phyloP scores from a whole-genome alignment of 2,888 invertebrate species.

The Urechis unicinctus region DNA sequence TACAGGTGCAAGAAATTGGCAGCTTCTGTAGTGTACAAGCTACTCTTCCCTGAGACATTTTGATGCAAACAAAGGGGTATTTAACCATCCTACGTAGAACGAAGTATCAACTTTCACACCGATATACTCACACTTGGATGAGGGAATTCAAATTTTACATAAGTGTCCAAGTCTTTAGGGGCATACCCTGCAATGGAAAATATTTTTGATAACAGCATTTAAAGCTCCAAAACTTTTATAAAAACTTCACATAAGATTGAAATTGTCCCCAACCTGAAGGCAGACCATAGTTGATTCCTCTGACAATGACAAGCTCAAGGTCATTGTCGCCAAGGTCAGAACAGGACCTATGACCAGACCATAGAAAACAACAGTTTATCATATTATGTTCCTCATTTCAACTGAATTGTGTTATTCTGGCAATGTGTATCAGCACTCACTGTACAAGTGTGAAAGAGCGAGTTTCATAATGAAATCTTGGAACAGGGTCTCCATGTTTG shows the following conservation, averaged over 20 bases:
- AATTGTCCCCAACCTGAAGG: conserved; percentile 37
- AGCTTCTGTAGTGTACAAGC: too few relatives aligned
- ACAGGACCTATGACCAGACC: conserved; percentile 67
- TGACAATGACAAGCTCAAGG: conserved; percentile 74
- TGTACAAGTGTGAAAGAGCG: conserved; percentile 80
- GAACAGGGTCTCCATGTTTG: conserved; percentile 56
- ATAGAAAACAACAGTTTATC: too few relatives aligned
- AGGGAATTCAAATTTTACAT: conserved; percentile 87
- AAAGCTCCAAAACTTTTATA: neutral
- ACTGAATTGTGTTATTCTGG: neutral
- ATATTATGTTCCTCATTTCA: too few relatives aligned
- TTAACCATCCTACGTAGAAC: too few relatives aligned
- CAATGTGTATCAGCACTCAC: too few relatives aligned
- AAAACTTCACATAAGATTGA: neutral
- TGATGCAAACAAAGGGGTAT: too few relatives aligned
- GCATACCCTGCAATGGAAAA: conserved; percentile 60
- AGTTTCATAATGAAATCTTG: conserved; percentile 88
- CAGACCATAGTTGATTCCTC: conserved; percentile 72
- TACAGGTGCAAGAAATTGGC: too few relatives aligned
- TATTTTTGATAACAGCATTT: neutral
- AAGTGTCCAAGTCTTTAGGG: conserved; percentile 85
- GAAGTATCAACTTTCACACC: too few relatives aligned
- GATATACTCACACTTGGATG: conserved; percentile 76
- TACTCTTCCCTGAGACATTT: too few relatives aligned
- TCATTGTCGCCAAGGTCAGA: conserved; percentile 90